Evolutionary conservation across 2,113 vertebrate species (phyloP), one percentile per base, ranked within the genome.

Genomic region (Protobothrops flavoviridis): DNA sequence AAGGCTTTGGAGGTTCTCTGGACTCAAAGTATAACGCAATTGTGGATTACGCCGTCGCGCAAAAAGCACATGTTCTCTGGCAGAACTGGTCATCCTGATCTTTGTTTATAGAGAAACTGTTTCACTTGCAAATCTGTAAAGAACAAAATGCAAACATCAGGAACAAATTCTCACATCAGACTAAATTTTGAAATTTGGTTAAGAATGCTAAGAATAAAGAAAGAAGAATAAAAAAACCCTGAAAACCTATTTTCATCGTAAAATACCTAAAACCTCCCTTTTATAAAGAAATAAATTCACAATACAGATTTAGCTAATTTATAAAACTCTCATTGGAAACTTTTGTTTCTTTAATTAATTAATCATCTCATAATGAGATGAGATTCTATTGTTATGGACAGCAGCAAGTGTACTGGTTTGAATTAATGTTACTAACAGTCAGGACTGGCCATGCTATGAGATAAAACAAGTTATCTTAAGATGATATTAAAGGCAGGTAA

Each of bases 1-100:
- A 90, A 99, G 94, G 87, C 98, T 99, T 92, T 99, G 98, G 53
- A 99, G 98, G 96, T 99, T 99, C 95, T 99, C 99, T 0, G 99
- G 99, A 97, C 99, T 99, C 94, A 99, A 97, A 0, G 99, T 99
- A 94, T 99, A 99, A 0, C 99, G 98, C 2, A 99, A 97, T 96
- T 99, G 98, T 0, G 99, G 99, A 96, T 98, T 99, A 53, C 99
- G 98, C 2, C 99, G 98, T 7, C 99, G 97, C 20, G 98, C 98
- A 3, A 98, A 99, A 11, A 98, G 98, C 94, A 98, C 96, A 94
- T 99, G 98, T 24, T 99, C 99, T 13, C 99, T 98, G 29, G 98
- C 98, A 90, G 98, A 98, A 81, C 98, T 98, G 4, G 98, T 97
- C 97, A 99, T 98, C 57, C 94, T 55, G 94, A 33, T 61, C 94